Conservation (phyloP, 1,140 invertebrate genomes). For the Zeugodacus cucurbitae region DNA sequence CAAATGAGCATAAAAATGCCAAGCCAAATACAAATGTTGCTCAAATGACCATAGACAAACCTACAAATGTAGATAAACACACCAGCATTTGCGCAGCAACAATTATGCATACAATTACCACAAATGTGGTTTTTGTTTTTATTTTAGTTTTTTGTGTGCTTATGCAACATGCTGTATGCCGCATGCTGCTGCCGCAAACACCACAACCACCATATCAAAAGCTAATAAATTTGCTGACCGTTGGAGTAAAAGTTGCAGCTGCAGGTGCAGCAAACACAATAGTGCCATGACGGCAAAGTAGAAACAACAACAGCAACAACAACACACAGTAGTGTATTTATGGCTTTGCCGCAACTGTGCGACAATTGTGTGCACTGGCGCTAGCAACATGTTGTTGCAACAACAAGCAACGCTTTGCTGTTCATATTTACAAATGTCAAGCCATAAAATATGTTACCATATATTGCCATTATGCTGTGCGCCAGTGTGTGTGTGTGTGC, state of each 20-base stretch:
- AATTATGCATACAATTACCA: conserved; percentile 26
- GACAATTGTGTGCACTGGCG: conserved; percentile 23
- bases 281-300: not conserved
- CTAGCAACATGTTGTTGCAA: not conserved
- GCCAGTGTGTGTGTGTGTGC: not conserved
- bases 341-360: not conserved
- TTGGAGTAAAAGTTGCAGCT: conserved; percentile 19
- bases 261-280: conserved; percentile 13
- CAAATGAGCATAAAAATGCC: not conserved
- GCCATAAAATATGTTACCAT: conserved; percentile 34
- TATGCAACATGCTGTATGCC: conserved; percentile 7
- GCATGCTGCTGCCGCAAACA: conserved; percentile 17
- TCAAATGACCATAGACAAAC: not conserved
- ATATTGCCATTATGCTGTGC: not conserved
- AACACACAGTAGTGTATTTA: not conserved
- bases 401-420: not conserved
- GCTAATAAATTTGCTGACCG: conserved; percentile 34
- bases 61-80: not conserved
- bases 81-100: not conserved
- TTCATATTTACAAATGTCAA: conserved; percentile 38
- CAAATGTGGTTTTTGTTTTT: not conserved
- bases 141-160: not conserved
- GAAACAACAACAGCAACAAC: not conserved
- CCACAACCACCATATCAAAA: conserved; percentile 4
- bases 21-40: not conserved